Conservation (phyloP, 2,797 vertebrate species). For the Eurystomus glaucurus region DNA sequence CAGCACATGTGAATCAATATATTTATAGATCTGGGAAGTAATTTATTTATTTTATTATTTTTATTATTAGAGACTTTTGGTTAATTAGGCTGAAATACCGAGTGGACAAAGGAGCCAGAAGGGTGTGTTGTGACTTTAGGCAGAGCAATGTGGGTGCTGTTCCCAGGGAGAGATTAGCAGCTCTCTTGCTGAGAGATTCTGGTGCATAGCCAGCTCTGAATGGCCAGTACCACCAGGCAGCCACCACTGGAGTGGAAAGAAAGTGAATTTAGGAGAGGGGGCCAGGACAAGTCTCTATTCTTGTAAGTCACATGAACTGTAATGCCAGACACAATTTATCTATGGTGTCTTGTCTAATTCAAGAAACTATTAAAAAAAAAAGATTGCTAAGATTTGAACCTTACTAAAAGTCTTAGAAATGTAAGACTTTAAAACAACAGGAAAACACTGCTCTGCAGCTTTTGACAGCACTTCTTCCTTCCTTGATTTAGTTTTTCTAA, state of each 20-base stretch:
- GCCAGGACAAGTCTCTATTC: not conserved
- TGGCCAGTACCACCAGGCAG: not conserved
- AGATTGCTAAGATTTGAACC: not conserved
- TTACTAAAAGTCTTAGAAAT: not conserved
- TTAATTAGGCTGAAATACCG: constrained; percentile 17
- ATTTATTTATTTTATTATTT: constrained; percentile 12
- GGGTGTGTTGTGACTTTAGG: constrained; percentile 29
- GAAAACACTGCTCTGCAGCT: not conserved
- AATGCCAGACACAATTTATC: not conserved
- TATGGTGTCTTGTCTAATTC: not conserved
- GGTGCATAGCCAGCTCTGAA: not conserved
- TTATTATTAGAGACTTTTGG: constrained; percentile 4
- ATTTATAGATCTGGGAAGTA: not conserved
- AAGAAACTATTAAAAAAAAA: not conserved
- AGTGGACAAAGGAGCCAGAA: constrained; percentile 6
- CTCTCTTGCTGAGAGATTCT: constrained; percentile 5
- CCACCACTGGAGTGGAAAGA: not conserved
- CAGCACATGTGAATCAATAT: not conserved
- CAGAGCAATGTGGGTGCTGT: constrained; percentile 30
- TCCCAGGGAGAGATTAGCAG: constrained; percentile 14
- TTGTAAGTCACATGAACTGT: not conserved
- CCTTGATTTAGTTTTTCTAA: not conserved
- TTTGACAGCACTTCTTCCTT: not conserved
- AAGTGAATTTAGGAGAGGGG: not conserved
- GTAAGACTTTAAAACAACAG: not conserved